Conservation (phyloP, 2,888 invertebrate genomes). For the Magallana nippona region DNA sequence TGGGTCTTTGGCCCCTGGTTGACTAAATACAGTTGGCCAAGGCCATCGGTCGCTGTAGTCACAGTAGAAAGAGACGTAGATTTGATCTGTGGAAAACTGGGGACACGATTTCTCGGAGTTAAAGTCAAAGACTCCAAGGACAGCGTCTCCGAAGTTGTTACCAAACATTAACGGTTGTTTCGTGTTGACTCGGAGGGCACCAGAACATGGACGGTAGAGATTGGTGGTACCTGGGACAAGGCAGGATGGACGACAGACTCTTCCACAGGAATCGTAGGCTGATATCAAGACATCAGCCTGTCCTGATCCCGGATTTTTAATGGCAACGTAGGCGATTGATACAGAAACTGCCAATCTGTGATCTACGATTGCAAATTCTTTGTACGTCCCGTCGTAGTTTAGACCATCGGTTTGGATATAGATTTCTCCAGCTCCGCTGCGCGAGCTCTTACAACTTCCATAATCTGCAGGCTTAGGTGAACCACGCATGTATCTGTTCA, state of each 20-base stretch:
- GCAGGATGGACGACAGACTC: constrained; percentile 71
- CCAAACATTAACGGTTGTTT: constrained; percentile 63
- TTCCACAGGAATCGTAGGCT: constrained; percentile 72
- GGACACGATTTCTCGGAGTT: constrained; percentile 62
- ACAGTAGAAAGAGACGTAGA: constrained; percentile 72
- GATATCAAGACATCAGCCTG: constrained; percentile 52
- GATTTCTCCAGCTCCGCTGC: constrained; percentile 64
- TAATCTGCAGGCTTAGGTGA: constrained; percentile 54
- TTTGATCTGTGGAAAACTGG: constrained; percentile 59
- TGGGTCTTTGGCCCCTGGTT: constrained; percentile 36
- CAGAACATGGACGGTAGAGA: constrained; percentile 66
- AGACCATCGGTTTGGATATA: constrained; percentile 70
- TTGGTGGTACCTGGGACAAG: constrained; percentile 60
- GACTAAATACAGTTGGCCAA: constrained; percentile 50
- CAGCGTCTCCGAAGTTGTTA: constrained; percentile 65
- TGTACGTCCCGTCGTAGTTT: constrained; percentile 71
- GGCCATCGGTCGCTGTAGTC: constrained; percentile 67
- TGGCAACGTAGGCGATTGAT: constrained; percentile 68
- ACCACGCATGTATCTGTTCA: constrained; percentile 42
- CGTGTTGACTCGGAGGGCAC: constrained; percentile 63
- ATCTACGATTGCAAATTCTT: constrained; percentile 71
- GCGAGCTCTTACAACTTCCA: constrained; percentile 55
- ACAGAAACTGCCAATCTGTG: constrained; percentile 69
- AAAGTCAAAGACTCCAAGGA: constrained; percentile 68
- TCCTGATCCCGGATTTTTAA: constrained; percentile 53